These are phyloP conservation scores for Pseudachorutes palmiensis DNA, from an alignment of 1,140 invertebrate species.

Conservation along the genomic window DNA sequence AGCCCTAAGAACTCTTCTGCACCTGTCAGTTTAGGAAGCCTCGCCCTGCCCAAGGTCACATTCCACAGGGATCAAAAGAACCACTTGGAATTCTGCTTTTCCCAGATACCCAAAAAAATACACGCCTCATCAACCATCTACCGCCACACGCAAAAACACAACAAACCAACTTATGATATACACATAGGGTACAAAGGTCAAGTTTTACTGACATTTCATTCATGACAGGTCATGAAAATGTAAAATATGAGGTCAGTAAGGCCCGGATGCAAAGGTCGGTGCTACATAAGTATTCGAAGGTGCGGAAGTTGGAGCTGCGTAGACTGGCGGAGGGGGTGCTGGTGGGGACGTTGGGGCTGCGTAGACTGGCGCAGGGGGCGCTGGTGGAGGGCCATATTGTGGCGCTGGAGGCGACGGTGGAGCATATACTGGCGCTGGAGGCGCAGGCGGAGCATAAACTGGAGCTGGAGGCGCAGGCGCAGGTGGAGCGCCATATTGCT, in stretches of 20 bases:
- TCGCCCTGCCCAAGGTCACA: not conserved
- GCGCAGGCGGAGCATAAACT: not conserved
- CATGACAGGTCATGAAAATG: not conserved
- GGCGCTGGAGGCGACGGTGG: not conserved
- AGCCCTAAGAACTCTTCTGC: not conserved
- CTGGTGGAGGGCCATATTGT: not conserved
- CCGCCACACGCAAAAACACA: too few species aligned
- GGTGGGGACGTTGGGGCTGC: too few species aligned
- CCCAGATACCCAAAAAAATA: not conserved
- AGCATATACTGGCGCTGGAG: not conserved
- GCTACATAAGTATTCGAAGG: too few species aligned
- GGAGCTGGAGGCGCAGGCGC: not conserved
- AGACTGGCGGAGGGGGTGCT: too few species aligned
- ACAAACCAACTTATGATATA: too few species aligned
- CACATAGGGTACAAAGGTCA: not conserved
- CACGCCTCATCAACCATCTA: not conserved
- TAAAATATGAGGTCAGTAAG: too few species aligned
- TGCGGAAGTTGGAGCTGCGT: too few species aligned
- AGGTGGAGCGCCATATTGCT: not conserved
- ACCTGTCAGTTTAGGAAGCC: not conserved
- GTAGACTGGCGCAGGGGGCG: too few species aligned
- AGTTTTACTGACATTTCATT: not conserved
- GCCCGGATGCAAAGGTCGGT: too few species aligned
- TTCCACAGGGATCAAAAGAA: not conserved
- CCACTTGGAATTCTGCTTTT: not conserved